phyloP scores from a whole-genome alignment of 2,797 vertebrate genomes.

The Brachymystax lenok region DNA sequence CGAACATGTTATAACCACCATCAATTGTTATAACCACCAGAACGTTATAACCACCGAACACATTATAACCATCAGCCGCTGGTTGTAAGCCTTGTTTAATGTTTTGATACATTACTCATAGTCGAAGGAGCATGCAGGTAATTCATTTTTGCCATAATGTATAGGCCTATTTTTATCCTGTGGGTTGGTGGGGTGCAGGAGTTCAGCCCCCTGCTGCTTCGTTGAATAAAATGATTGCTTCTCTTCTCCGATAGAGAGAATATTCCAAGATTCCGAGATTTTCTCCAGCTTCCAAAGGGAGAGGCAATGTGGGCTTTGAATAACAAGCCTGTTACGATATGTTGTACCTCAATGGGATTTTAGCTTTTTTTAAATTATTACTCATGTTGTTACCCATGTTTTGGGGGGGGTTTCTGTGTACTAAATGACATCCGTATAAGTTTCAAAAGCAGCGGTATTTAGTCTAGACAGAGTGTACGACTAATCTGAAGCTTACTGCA shows the following conservation, averaged over 20 bases:
- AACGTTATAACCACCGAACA: too few relatives aligned
- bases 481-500: background rate
- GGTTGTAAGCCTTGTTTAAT: too few relatives aligned
- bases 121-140: too few relatives aligned
- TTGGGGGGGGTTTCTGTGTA: background rate
- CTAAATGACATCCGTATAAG: background rate
- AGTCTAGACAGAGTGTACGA: background rate
- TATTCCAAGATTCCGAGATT: too few relatives aligned
- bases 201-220: background rate
- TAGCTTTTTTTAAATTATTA: background rate
- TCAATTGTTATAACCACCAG: background rate
- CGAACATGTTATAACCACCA: background rate
- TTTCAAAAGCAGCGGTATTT: background rate
- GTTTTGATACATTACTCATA: too few relatives aligned
- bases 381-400: too few relatives aligned
- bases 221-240: too few relatives aligned
- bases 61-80: too few relatives aligned
- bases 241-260: too few relatives aligned
- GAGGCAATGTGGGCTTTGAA: background rate
- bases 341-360: background rate
- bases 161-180: too few relatives aligned
- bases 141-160: too few relatives aligned
- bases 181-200: too few relatives aligned
- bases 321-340: background rate
- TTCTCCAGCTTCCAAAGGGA: background rate